These are phyloP conservation scores for Pasiphila rectangulata DNA, from an alignment of 2,888 invertebrate genomes.

Conservation along the genomic window DNA sequence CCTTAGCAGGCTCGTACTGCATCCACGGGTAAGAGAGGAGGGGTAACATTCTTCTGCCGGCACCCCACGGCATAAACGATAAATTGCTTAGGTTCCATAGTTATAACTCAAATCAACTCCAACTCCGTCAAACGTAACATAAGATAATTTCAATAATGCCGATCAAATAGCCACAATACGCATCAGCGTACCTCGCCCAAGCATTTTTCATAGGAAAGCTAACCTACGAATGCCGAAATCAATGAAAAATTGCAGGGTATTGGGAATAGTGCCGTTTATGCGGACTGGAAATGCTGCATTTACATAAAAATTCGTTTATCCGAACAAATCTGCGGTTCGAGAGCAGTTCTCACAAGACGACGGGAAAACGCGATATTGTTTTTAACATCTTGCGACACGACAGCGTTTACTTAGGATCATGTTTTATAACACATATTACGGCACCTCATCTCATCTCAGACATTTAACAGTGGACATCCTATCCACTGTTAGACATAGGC, in stretches of 20 bases:
- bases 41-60: too few relatives aligned
- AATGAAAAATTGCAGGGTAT: slow-evolving; percentile 49
- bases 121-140: too few relatives aligned
- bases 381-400: neutral
- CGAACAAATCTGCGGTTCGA: slow-evolving; percentile 56
- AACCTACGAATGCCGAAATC: slow-evolving; percentile 39
- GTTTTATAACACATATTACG: neutral
- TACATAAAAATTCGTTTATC: slow-evolving; percentile 72
- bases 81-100: too few relatives aligned
- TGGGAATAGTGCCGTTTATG: slow-evolving; percentile 52
- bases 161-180: neutral
- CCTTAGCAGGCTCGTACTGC: too few relatives aligned
- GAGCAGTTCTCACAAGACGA: slow-evolving; percentile 52
- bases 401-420: neutral
- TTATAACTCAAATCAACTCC: too few relatives aligned
- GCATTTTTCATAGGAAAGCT: slow-evolving; percentile 8
- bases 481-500: too few relatives aligned
- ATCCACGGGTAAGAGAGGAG: too few relatives aligned
- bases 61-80: too few relatives aligned
- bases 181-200: neutral
- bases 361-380: slow-evolving; percentile 40
- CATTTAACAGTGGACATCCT: too few relatives aligned
- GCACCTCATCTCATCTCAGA: too few relatives aligned
- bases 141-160: neutral
- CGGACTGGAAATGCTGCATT: slow-evolving; percentile 54